A percentile compares a stretch with the other conserved stretches of the same genome.
Evolutionary conservation across 2,888 invertebrate species (phyloP).

Genomic region (Theodoxus fluviatilis): DNA sequence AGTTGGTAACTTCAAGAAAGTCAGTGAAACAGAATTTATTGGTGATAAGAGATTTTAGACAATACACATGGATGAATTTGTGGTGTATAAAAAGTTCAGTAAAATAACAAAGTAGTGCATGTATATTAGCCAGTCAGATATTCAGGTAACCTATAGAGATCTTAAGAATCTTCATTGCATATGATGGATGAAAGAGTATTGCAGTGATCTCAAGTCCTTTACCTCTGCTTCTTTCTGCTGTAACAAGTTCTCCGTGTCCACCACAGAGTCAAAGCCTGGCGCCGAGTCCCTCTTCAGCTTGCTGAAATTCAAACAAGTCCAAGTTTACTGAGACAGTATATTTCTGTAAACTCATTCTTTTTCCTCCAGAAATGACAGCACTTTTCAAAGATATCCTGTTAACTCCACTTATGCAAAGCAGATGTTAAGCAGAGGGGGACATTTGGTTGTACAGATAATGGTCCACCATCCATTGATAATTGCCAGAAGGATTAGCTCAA

Average conservation of each 20-base stretch:
- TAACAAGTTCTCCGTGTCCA: constrained; percentile 80
- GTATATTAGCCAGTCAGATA: not conserved
- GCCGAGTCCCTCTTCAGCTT: constrained; percentile 89
- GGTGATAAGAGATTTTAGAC: not conserved
- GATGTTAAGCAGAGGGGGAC: no score
- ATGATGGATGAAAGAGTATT: no score
- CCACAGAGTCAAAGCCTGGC: constrained; percentile 71
- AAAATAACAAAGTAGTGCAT: not conserved
- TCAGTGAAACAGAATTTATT: no score
- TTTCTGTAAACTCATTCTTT: not conserved
- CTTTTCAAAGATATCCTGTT: not conserved
- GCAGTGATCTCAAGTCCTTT: no score
- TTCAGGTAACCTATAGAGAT: constrained; percentile 22
- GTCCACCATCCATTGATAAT: no score
- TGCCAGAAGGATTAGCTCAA: no score
- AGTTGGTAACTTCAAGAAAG: no score
- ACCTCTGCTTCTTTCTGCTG: constrained; percentile 93
- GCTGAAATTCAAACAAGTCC: constrained; percentile 67
- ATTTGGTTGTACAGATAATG: no score
- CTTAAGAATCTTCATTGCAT: no score
- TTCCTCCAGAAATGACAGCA: not conserved
- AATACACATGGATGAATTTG: no score
- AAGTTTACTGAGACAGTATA: not conserved
- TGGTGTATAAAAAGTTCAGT: not conserved
- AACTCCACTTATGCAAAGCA: not conserved